phyloP scores from a whole-genome alignment of 2,888 invertebrate species.

The Nysson spinosus region DNA sequence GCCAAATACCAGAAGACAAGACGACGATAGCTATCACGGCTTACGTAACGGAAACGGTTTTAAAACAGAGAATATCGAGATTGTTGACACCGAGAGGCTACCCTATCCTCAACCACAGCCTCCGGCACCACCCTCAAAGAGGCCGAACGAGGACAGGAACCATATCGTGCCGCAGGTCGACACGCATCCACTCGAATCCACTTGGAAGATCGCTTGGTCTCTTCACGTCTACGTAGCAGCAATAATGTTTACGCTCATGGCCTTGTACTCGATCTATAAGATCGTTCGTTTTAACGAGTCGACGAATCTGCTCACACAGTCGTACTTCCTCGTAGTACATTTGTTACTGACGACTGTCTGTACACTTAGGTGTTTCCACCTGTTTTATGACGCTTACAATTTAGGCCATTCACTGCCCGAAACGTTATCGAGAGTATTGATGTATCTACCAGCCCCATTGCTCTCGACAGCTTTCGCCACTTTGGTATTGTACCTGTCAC shows the following conservation, averaged over 20 bases:
- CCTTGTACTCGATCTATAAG: constrained; percentile 91
- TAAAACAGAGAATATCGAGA: constrained; percentile 70
- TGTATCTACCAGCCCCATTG: constrained; percentile 91
- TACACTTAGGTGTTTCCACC: constrained; percentile 89
- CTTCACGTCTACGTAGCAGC: constrained; percentile 93
- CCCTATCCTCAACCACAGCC: constrained; percentile 74
- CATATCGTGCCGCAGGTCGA: constrained; percentile 76
- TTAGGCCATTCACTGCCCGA: constrained; percentile 87
- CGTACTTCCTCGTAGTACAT: constrained; percentile 92
- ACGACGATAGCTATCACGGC: constrained; percentile 60
- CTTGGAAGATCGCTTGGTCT: constrained; percentile 93
- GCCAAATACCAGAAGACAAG: constrained; percentile 70
- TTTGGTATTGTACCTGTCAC: constrained; percentile 89
- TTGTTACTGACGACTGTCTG: constrained; percentile 90
- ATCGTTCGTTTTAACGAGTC: constrained; percentile 91
- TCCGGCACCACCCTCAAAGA: constrained; percentile 68
- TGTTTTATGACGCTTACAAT: constrained; percentile 95
- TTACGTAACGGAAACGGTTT: constrained; percentile 60
- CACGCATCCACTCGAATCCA: constrained; percentile 78
- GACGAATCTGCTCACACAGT: constrained; percentile 91
- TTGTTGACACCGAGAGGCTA: constrained; percentile 71
- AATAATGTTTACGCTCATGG: constrained; percentile 89
- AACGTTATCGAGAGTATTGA: constrained; percentile 88
- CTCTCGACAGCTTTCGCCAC: constrained; percentile 93
- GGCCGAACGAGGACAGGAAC: constrained; percentile 60